phyloP scores from a whole-genome alignment of 2,113 vertebrate genomes.

The Candoia aspera region DNA sequence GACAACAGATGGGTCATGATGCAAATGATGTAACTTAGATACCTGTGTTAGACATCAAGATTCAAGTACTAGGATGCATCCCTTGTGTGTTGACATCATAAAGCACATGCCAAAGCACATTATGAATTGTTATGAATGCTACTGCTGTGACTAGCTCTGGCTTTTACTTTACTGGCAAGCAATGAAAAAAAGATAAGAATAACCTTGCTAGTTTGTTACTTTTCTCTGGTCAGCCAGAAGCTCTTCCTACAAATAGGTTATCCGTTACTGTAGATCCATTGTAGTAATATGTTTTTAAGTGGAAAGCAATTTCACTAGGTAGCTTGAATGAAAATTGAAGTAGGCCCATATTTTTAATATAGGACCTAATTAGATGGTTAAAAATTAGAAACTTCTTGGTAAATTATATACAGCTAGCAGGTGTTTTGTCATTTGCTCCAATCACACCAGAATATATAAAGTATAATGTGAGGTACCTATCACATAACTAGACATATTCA shows the following conservation, averaged over 20 bases:
- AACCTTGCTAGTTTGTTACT: not conserved
- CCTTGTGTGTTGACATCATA: not conserved
- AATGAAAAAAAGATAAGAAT: not conserved
- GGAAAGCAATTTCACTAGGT: not conserved
- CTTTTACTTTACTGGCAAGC: not conserved
- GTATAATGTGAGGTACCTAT: slow-evolving; percentile 6
- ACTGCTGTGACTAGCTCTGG: not conserved
- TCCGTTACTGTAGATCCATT: not conserved
- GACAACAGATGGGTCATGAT: not conserved
- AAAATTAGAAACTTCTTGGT: slow-evolving; percentile 4
- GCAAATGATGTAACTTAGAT: not conserved
- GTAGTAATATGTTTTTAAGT: not conserved
- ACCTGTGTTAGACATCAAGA: not conserved
- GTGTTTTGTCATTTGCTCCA: slow-evolving; percentile 40
- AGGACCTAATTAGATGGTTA: not conserved
- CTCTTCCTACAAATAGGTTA: not conserved
- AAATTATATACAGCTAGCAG: slow-evolving; percentile 25
- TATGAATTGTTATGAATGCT: not conserved
- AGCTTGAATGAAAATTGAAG: not conserved
- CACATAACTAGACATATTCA: not conserved
- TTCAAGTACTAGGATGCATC: not conserved
- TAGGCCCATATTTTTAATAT: slow-evolving; percentile 24
- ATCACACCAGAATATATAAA: not conserved
- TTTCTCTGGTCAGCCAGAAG: not conserved
- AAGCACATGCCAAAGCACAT: not conserved